Base-by-base conservation (phyloP, 2,888 invertebrate species). In the Ommatoiulus sabulosus region DNA sequence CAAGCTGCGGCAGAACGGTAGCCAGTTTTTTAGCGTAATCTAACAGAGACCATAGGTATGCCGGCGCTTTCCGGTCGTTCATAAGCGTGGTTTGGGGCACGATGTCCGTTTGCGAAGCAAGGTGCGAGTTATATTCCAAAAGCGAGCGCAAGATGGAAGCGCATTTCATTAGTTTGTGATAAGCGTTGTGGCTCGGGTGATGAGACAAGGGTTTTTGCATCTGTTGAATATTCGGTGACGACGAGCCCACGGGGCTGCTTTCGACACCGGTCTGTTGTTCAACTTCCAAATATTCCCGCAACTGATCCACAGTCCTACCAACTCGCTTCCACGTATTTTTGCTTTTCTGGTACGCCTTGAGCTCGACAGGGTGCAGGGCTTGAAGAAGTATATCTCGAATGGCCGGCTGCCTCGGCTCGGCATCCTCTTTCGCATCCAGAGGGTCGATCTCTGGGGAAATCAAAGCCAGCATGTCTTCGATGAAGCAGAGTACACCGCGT, bases 21-120 rank as follows among this genome's bases (percentile, higher is more conserved):
- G 44, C 35, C 85, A 88, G 44, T 6, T 85, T 84, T 43, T 85
- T 88, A 24, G 52, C 84, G 10, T 88, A 88, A 15, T 88, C 88
- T 10, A 63, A 85, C 2, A 88, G 48, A n/a, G 88, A 85, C 12
- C 85, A 15, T 3, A 88, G 84, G 24, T 88, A 88, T 3, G 88
- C 88, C 15, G 88, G 88, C 44, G 80, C 17, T 44, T 52, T 87
- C 10, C 24, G 72, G 20, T 72, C 72, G 35, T 20, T 48, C 3
- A 24, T 52, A 24, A 24, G 7, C 24, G 20, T 46, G 6, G 6
- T 52, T 85, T 44, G 44, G 44, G 17, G 15, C 15, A 8, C 8
- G 7, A 15, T n/a, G 20, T 85, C 85, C n/a, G 10, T 46, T 3
- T 4, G n/a, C 44, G 10, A 44, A 0, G 44, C 20, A 24, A 43